phyloP scores from a whole-genome alignment of 2,113 vertebrate genomes.

The Alethe diademata region DNA sequence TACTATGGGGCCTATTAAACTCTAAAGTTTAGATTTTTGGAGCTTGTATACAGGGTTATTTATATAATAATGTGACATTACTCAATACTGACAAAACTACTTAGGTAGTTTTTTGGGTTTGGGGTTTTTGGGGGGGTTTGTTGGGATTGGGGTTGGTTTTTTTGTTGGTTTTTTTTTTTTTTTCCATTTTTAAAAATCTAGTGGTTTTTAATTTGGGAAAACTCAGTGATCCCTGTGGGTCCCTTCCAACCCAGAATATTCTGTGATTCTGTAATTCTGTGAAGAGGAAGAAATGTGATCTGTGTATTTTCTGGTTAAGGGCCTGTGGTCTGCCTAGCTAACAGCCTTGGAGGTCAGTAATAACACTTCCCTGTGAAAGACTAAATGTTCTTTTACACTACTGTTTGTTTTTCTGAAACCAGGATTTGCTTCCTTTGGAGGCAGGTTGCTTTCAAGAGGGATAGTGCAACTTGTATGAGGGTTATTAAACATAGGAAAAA shows the following conservation, averaged over 20 bases:
- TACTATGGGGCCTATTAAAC: constrained; percentile 72
- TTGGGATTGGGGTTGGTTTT: background rate
- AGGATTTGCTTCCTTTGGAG: constrained; percentile 74
- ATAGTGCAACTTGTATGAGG: constrained; percentile 67
- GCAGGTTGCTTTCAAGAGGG: constrained; percentile 66
- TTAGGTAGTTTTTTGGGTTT: constrained; percentile 65
- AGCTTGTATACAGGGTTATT: constrained; percentile 85
- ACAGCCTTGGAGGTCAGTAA: constrained; percentile 68
- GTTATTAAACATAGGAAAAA: constrained; percentile 68
- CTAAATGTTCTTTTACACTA: constrained; percentile 73
- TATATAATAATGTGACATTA: constrained; percentile 84
- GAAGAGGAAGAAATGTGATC: constrained; percentile 69
- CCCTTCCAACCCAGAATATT: background rate
- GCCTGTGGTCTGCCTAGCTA: constrained; percentile 67
- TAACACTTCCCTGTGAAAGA: constrained; percentile 72
- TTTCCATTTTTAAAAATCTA: background rate
- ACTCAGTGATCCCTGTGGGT: background rate
- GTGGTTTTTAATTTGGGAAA: constrained; percentile 68
- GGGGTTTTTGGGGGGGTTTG: background rate
- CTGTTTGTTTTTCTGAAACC: constrained; percentile 76
- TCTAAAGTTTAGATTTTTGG: constrained; percentile 75
- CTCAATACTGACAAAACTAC: constrained; percentile 80
- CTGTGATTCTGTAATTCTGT: background rate
- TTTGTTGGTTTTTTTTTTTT: background rate
- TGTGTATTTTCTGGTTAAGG: constrained; percentile 70